Percentiles rank a stretch among this genome's conserved stretches.
Evolutionary conservation across 2,888 invertebrate genomes (phyloP).

Genomic region (Allygus modestus): DNA sequence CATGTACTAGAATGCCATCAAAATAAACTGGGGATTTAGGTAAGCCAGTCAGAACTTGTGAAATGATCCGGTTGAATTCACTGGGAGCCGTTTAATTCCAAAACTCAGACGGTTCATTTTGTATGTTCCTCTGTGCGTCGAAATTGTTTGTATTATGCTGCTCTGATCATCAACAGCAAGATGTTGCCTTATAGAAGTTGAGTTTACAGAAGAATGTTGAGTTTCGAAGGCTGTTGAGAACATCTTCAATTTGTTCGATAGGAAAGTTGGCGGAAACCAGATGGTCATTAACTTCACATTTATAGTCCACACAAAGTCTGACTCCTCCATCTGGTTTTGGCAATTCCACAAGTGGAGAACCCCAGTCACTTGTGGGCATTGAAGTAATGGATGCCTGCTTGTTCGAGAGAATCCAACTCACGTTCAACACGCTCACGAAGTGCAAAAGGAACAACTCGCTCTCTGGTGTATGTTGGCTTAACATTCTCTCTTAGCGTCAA

Average conservation of each 20-base stretch:
- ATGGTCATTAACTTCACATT: conserved; percentile 69
- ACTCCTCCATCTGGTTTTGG: conserved; percentile 62
- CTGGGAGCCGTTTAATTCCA: conserved; percentile 57
- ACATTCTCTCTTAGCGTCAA: conserved; percentile 68
- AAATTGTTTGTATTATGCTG: conserved; percentile 60
- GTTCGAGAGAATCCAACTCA: conserved; percentile 63
- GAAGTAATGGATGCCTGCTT: conserved; percentile 63
- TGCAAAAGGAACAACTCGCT: conserved; percentile 65
- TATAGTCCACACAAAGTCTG: conserved; percentile 66
- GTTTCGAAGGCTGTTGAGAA: conserved; percentile 63
- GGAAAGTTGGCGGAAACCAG: conserved; percentile 68
- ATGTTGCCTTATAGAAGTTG: conserved; percentile 67
- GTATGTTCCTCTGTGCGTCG: conserved; percentile 61
- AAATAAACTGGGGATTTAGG: conserved; percentile 57
- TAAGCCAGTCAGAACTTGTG: conserved; percentile 60
- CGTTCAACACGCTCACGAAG: conserved; percentile 60
- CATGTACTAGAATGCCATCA: conserved; percentile 69
- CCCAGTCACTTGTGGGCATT: conserved; percentile 65
- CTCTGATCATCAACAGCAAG: conserved; percentile 63
- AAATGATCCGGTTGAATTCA: conserved; percentile 63
- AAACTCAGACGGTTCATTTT: conserved; percentile 25
- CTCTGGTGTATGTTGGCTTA: conserved; percentile 67
- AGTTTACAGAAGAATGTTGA: conserved; percentile 65
- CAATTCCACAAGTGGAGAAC: conserved; percentile 63
- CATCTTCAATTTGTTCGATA: conserved; percentile 65